phyloP scores from a whole-genome alignment of 53 echinoderm and acorn worm genomes.

The Apostichopus leukothele region DNA sequence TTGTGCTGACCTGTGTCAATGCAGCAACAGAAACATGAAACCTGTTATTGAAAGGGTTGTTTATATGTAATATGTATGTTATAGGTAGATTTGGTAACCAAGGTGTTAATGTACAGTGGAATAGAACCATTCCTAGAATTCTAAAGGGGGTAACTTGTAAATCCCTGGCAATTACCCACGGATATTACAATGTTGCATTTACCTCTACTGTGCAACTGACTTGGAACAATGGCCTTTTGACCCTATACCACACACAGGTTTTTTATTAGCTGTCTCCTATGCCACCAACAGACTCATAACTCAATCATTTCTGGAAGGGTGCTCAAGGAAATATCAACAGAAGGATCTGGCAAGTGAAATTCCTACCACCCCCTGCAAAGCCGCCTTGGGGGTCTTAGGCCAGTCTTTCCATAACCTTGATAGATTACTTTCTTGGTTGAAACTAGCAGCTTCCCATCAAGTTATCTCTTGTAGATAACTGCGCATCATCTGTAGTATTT shows the following conservation, averaged over 20 bases:
- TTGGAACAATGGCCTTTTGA: slow-evolving; percentile 30
- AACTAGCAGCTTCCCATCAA: neutral
- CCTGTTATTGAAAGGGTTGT: neutral
- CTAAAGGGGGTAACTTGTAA: slow-evolving; percentile 14
- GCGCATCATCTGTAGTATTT: neutral
- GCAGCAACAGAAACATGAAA: neutral
- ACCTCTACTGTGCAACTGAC: neutral
- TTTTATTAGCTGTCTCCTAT: slow-evolving; percentile 34
- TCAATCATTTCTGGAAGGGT: slow-evolving; percentile 42
- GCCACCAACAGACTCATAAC: slow-evolving; percentile 47
- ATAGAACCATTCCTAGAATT: slow-evolving; percentile 26
- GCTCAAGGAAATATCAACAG: slow-evolving; percentile 47
- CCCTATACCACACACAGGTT: slow-evolving; percentile 38
- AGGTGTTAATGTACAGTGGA: slow-evolving; percentile 9
- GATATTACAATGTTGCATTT: slow-evolving; percentile 35
- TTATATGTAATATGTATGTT: neutral
- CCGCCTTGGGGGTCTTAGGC: slow-evolving; percentile 44
- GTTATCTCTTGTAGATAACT: neutral
- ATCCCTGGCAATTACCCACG: slow-evolving; percentile 3
- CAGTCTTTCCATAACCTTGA: slow-evolving; percentile 25
- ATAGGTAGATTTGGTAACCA: neutral
- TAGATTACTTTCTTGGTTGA: neutral
- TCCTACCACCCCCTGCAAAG: slow-evolving; percentile 34
- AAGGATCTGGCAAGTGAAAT: slow-evolving; percentile 29
- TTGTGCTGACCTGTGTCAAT: neutral